Base-by-base conservation (phyloP, 1,140 invertebrate species). In the Macrobrachium rosenbergii region DNA sequence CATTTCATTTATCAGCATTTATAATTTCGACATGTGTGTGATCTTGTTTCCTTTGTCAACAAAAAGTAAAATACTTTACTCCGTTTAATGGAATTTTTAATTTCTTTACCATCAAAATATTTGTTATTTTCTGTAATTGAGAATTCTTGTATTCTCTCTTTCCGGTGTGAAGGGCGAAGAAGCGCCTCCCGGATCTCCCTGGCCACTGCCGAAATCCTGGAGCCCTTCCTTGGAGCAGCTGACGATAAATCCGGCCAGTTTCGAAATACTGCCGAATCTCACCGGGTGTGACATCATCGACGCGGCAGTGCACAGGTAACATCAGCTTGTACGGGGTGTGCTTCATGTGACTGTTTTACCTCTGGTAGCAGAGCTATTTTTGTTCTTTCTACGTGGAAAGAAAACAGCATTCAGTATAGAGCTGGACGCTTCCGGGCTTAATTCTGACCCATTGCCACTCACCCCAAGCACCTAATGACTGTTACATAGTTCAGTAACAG, bases 261-360 rank as follows among this genome's bases (percentile, higher is more conserved):
- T 87, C 69, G 75, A 58, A 67, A 87, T 87, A 64, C 64, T 79
- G n/a, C 45, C 85, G 45, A 77, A 87, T 69, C 79, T 87, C 19
- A 80, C 69, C n/a, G 85, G 85, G 21, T 87, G 85, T 79, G 76
- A 81, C 58, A 79, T 87, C 60, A 87, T 87, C 23, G 85, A 87
- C 64, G 78, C 78, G 11, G 85, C 85, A 6, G 52, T 87, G 23
- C 77, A 87, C 69, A 87, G 85, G 85, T 87, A 80, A 2, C 14
- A 6, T 28, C 28, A 37, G 1, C 3, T 37, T 37, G 28, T 37
- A 60, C 21, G 21, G 5, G n/a, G 59, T 21, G 17, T 23, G 59
- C 6, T 16, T 28, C 28, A 3, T 28, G 17, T 21, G 37, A 23
- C 5, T n/a, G n/a, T n/a, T 28, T 5, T 11, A 14, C 12, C 21